A percentile compares a stretch with the other conserved stretches of the same genome.
These are phyloP conservation scores for Caenorhabditis afra DNA, from an alignment of 2,888 invertebrate species.

Conservation along the genomic window DNA sequence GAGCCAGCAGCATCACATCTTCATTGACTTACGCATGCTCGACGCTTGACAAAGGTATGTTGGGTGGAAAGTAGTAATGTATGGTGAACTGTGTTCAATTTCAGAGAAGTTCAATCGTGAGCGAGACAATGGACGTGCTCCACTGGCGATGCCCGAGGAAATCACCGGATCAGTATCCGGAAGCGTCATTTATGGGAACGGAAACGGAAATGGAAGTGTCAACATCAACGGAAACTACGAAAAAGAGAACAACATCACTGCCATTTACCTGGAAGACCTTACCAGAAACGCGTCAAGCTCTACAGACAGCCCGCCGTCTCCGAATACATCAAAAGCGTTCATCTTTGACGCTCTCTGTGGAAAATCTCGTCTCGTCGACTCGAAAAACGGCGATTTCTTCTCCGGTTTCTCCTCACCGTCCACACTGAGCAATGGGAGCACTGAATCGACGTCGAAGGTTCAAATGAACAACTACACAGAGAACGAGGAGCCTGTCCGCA, in stretches of 20 bases:
- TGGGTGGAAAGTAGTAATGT: too few relatives aligned
- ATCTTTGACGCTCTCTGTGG: slow-evolving; percentile 57
- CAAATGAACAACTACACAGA: slow-evolving; percentile 41
- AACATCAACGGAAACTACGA: too few relatives aligned
- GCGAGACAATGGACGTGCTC: slow-evolving; percentile 65
- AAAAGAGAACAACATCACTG: slow-evolving; percentile 39
- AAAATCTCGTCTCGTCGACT: slow-evolving; percentile 36
- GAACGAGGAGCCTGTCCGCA: slow-evolving; percentile 35
- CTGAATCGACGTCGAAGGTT: slow-evolving; percentile 43
- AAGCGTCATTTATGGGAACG: slow-evolving; percentile 39
- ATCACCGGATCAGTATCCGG: slow-evolving; percentile 59
- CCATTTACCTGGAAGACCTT: slow-evolving; percentile 36
- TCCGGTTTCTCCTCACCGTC: slow-evolving; percentile 45
- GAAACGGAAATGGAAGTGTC: slow-evolving; percentile 27
- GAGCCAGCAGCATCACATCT: slow-evolving; percentile 64
- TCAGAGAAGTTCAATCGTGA: slow-evolving; percentile 36
- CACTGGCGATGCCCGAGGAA: slow-evolving; percentile 75
- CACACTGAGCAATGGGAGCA: slow-evolving; percentile 45
- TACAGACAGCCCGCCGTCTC: slow-evolving; percentile 61
- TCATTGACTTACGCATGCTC: slow-evolving; percentile 68
- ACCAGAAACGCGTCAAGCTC: slow-evolving; percentile 7
- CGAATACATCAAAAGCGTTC: slow-evolving; percentile 63
- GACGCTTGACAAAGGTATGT: slow-evolving; percentile 69
- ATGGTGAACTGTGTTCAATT: not conserved
- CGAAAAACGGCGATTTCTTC: slow-evolving; percentile 31